These are phyloP conservation scores for Australoheros facetus DNA, from an alignment of 2,797 vertebrate species.

Conservation along the genomic window DNA sequence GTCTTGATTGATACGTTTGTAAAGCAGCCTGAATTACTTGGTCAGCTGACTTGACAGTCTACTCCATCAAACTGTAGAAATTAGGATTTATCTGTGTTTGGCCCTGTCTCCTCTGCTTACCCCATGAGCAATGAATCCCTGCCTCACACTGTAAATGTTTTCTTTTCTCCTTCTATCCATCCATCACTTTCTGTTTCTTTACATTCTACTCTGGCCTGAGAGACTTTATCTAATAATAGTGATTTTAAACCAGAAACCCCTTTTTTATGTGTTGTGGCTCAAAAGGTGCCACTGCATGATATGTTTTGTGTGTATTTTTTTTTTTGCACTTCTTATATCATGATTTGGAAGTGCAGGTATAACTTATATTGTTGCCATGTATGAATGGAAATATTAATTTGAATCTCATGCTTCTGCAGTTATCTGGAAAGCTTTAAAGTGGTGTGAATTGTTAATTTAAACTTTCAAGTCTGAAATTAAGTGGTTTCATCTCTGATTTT, in stretches of 20 bases:
- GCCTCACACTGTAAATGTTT: background rate
- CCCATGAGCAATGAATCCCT: background rate
- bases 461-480: slow-evolving; percentile 19
- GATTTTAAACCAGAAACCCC: background rate
- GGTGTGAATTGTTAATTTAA: slow-evolving; percentile 26
- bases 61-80: slow-evolving; percentile 5
- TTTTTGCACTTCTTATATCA: background rate
- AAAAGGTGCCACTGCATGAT: background rate
- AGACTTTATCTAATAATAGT: background rate
- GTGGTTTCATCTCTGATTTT: slow-evolving; percentile 17
- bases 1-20: background rate
- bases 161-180: background rate
- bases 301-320: background rate
- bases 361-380: slow-evolving; percentile 5
- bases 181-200: background rate
- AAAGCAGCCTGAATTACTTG: background rate
- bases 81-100: background rate
- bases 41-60: background rate
- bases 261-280: background rate
- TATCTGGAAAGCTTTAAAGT: background rate
- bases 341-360: too few relatives aligned
- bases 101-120: background rate
- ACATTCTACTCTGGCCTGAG: background rate
- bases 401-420: slow-evolving; percentile 4
- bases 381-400: background rate